phyloP scores from a whole-genome alignment of 2,797 vertebrate genomes.

The Enteromius argenteus region DNA sequence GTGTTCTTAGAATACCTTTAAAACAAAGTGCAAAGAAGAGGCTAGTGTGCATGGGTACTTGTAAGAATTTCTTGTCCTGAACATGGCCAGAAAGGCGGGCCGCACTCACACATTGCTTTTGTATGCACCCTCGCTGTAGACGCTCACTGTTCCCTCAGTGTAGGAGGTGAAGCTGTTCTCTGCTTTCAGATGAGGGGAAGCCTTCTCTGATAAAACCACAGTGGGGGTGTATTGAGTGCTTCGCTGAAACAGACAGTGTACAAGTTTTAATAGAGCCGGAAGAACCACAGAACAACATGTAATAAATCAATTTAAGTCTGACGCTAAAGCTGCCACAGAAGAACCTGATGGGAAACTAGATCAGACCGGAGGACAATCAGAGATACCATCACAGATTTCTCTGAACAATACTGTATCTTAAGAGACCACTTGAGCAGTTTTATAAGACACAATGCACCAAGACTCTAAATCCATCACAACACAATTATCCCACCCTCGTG shows the following conservation, averaged over 20 bases:
- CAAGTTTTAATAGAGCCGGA: conserved; percentile 10
- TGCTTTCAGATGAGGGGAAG: conserved; percentile 65
- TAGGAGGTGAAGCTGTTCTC: conserved; percentile 71
- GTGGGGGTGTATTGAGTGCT: conserved; percentile 79
- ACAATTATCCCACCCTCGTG: conserved; percentile 26
- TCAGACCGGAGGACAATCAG: not conserved
- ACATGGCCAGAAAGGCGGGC: conserved; percentile 39
- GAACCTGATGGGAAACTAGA: conserved; percentile 10
- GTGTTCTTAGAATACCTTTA: conserved; percentile 53
- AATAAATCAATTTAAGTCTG: not conserved
- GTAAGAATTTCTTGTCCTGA: not conserved
- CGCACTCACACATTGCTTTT: conserved; percentile 70
- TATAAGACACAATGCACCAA: conserved; percentile 9
- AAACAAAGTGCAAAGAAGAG: conserved; percentile 9
- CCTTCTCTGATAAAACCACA: conserved; percentile 80
- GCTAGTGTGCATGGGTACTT: not conserved
- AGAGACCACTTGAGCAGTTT: conserved; percentile 32
- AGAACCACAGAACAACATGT: not conserved
- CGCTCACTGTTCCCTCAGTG: conserved; percentile 63
- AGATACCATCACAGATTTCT: conserved; percentile 17
- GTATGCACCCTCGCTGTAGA: conserved; percentile 66
- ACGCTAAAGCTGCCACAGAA: not conserved
- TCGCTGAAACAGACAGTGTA: conserved; percentile 67
- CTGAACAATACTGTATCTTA: conserved; percentile 34
- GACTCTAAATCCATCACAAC: conserved; percentile 31